Conservation (phyloP, 2,888 invertebrate genomes). For the Rhabditoides inermis region DNA sequence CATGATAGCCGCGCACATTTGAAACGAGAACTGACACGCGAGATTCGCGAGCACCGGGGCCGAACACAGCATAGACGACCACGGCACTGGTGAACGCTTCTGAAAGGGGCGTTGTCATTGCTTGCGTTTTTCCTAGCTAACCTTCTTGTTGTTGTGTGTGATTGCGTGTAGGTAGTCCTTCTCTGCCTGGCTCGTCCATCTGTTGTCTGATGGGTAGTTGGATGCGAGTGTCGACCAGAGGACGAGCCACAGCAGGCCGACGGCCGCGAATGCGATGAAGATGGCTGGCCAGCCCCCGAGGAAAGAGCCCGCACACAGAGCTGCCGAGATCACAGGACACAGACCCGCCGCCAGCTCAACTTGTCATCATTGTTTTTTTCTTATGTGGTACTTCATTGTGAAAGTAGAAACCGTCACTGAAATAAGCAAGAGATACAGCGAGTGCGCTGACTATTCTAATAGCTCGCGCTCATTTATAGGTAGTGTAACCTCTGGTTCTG, state of each 20-base stretch:
- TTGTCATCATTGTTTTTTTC: too few relatives aligned
- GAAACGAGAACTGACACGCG: too few relatives aligned
- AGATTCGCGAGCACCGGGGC: too few relatives aligned
- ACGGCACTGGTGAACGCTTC: not conserved
- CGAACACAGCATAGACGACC: slow-evolving; percentile 3
- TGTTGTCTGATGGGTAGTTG: slow-evolving; percentile 22
- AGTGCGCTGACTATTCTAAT: too few relatives aligned
- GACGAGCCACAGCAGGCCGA: slow-evolving; percentile 6
- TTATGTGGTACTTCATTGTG: too few relatives aligned
- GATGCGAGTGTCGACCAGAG: slow-evolving; percentile 15
- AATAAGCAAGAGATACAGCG: too few relatives aligned
- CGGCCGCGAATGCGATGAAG: slow-evolving; percentile 30
- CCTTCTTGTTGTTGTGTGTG: slow-evolving; percentile 7
- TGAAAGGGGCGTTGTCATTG: not conserved
- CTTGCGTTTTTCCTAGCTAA: not conserved
- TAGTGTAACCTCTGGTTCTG: too few relatives aligned
- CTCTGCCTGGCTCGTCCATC: slow-evolving; percentile 23
- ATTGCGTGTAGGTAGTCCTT: slow-evolving; percentile 12
- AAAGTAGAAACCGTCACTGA: too few relatives aligned
- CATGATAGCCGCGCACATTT: slow-evolving; percentile 9
- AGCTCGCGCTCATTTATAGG: too few relatives aligned
- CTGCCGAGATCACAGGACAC: slow-evolving; percentile 20
- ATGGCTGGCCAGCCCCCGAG: slow-evolving; percentile 38
- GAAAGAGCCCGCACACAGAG: slow-evolving; percentile 23
- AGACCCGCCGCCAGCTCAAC: slow-evolving; percentile 24